Base-by-base conservation (phyloP, 2,797 vertebrate genomes). In the Eulemur rubriventer region DNA sequence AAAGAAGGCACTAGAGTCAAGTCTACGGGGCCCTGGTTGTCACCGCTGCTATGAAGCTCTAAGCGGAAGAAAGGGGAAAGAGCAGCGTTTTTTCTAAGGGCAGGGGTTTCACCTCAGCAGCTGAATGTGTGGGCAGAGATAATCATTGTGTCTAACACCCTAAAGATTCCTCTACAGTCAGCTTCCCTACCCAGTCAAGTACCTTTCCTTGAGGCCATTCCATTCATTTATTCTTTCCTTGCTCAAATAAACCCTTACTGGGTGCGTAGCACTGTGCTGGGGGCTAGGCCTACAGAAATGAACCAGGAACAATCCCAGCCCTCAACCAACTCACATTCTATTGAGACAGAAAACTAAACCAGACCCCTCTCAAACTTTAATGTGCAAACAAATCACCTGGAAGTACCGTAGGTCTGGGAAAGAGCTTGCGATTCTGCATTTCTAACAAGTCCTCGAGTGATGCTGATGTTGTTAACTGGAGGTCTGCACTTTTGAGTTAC, bases 1-100 rank as follows among this genome's bases (percentile, higher is more conserved):
- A 88, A 97, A 95, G 69, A 89, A 86, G 50, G 57, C 41, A 82
- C 67, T 70, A 50, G 61, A 57, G 24, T 78, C 67, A 87, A 72
- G 50, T 50, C 80, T 69, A 48, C 1, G 57, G 6, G 30, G 22
- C 1, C 41, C 52, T 67, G 46, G 20, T 35, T 79, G 48, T 92
- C 76, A 85, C 16, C n/a, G 59, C 4, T 80, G 30, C 48, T 75
- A 3, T 48, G 38, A 79, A 69, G 59, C 26, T 83, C 79, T 75
- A 33, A 63, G 6, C 7, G 28, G 4, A 75, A 18, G 18, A 75
- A n/a, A 91, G 33, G 43, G 30, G 55, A 55, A 48, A 55, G 41
- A 61, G 12, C 20, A 41, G 16, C 17, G 52, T 92, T 76, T 78
- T 70, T 2, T 61, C 46, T 12, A 70, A 82, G 63, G 83, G 55